Evolutionary conservation across 1,140 invertebrate species (phyloP).

Genomic region (Meloidogyne hapla): DNA sequence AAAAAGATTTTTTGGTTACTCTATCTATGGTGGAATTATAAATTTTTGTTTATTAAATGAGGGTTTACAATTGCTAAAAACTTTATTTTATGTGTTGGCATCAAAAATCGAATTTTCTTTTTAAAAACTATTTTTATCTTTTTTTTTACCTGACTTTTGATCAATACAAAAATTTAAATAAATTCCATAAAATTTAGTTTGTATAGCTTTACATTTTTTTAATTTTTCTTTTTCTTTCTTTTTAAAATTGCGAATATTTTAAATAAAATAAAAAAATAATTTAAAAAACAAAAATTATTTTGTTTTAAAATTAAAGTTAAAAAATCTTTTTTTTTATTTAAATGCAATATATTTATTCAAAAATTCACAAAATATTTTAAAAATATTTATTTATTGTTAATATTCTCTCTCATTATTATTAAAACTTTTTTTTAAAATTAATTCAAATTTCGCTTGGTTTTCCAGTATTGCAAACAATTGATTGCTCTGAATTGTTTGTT

Average conservation of each 20-base stretch:
- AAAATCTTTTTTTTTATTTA: neutral
- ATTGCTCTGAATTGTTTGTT: neutral
- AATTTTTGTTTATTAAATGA: neutral
- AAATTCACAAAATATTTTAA: neutral
- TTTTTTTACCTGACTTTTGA: neutral
- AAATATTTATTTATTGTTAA: neutral
- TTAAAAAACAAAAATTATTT: no score
- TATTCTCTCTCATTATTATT: neutral
- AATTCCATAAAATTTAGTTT: neutral
- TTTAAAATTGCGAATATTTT: no score
- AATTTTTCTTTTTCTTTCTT: no score
- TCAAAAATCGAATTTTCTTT: neutral
- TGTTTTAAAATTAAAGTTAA: neutral
- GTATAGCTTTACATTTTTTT: no score
- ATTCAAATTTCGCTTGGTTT: neutral
- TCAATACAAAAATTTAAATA: neutral
- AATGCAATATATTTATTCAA: neutral
- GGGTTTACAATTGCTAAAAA: neutral
- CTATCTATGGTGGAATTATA: no score
- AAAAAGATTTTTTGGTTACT: neutral
- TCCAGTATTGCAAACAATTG: neutral
- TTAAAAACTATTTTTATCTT: neutral
- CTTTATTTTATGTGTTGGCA: conserved; percentile 3
- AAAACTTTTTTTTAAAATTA: neutral
- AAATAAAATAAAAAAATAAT: no score